These are phyloP conservation scores for Chrysocyon brachyurus DNA, from an alignment of 2,797 vertebrate genomes.

Conservation along the genomic window DNA sequence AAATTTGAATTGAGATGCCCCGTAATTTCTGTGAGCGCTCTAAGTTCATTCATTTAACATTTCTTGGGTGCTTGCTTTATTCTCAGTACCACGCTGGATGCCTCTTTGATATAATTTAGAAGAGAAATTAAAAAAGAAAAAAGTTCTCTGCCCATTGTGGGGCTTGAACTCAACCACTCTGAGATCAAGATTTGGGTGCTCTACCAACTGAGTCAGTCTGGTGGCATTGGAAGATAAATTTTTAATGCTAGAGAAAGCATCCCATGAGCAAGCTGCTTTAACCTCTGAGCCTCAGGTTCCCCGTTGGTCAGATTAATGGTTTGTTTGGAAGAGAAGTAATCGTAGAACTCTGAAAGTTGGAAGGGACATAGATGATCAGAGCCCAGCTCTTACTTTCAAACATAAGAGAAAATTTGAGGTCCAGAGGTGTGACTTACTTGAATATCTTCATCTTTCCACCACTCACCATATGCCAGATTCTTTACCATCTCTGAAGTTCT, in stretches of 20 bases:
- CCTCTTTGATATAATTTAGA: background rate
- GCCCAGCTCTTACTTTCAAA: background rate
- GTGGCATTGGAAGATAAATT: background rate
- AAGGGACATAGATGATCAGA: background rate
- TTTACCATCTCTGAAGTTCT: background rate
- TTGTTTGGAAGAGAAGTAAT: background rate
- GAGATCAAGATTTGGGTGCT: background rate
- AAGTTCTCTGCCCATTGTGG: background rate
- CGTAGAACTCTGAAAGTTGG: background rate
- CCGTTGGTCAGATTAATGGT: background rate
- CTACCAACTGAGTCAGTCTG: background rate
- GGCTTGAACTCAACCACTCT: background rate
- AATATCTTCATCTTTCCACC: background rate
- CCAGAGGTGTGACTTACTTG: background rate
- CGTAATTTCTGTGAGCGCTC: background rate
- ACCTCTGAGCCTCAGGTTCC: slow-evolving; percentile 22
- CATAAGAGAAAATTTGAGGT: background rate
- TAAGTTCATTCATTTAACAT: background rate
- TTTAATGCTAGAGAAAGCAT: background rate
- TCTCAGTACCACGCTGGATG: background rate
- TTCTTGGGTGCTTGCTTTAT: background rate
- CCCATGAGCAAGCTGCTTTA: background rate
- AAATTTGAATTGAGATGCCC: background rate
- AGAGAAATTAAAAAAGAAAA: background rate
- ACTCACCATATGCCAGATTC: background rate